Base-by-base conservation (phyloP, 1,140 invertebrate genomes). In the Drosophila navojoa region DNA sequence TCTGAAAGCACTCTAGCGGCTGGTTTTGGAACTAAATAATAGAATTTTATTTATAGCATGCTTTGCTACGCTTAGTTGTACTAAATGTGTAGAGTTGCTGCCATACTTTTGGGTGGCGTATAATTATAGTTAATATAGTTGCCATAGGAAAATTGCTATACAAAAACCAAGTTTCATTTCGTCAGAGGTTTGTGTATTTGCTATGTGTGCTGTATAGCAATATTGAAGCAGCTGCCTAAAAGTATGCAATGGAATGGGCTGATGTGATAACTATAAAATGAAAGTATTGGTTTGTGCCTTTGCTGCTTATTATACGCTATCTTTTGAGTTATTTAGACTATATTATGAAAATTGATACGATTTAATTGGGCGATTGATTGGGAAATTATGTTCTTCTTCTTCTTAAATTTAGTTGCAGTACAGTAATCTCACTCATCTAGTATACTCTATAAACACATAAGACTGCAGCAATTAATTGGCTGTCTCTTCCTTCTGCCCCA, bases 21-120 rank as follows among this genome's bases (percentile, higher is more conserved):
- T 16, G 25, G 0, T 3, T 3, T 0, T 0, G 0, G 16, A 10
- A 69, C 16, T 52, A 44, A 3, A 5, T 3, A 13, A 4, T 5
- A 16, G 10, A 25, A 13, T 11, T 11, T 27, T 3, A 10, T 53
- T 44, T 67, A 40, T 59, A 4, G 47, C 54, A 72, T 52, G 59
- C 38, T 72, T 67, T 40, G 15, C 9, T 13, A 15, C 27, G 5
- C 1, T 3, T 22, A 9, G 1, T 27, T 47, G 27, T 11, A 11
- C 3, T 11, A n/a, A 35, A 27, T 19, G 19, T 60, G 70, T 42
- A 68, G 55, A 72, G 15, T 68, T 60, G 0, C 0, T 42, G 19
- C 11, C 35, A 67, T 68, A 72, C 19, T 59, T 58, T 19, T 16
- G 10, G 68, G 52, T 16, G 22, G 3, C 1, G 2, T 5, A 3